These are phyloP conservation scores for Amphiduros pacificus DNA, from an alignment of 2,888 invertebrate species.

Conservation along the genomic window DNA sequence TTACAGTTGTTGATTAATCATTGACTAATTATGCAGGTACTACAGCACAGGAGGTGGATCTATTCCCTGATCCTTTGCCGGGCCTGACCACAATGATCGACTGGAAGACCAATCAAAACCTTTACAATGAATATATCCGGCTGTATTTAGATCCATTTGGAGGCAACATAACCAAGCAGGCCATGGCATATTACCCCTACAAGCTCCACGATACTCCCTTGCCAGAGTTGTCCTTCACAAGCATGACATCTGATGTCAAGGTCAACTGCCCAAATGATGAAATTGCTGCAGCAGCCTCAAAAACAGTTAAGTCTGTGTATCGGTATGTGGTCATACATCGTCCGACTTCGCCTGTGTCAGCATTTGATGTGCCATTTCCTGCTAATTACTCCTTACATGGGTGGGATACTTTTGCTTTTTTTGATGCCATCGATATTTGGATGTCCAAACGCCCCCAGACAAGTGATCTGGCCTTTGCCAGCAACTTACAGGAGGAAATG, in stretches of 20 bases:
- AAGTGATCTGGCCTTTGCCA: background rate
- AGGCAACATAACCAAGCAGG: background rate
- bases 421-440: background rate
- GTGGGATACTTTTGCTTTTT: background rate
- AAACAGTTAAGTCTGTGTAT: background rate
- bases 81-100: no score
- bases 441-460: background rate
- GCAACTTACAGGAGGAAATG: background rate
- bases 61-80: background rate
- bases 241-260: background rate
- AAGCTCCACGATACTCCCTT: no score
- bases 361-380: background rate
- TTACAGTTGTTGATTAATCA: background rate
- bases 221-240: background rate
- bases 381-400: background rate
- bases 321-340: background rate
- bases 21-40: background rate
- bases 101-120: background rate
- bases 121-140: background rate
- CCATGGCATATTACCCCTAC: background rate
- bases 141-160: background rate
- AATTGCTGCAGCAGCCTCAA: background rate
- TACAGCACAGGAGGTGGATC: background rate
- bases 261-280: background rate
- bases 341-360: background rate